Evolutionary conservation across 30 jellyfish, hydroid and myxozoan species (phyloP).

Genomic region (Pseudorhiza aurosa): DNA sequence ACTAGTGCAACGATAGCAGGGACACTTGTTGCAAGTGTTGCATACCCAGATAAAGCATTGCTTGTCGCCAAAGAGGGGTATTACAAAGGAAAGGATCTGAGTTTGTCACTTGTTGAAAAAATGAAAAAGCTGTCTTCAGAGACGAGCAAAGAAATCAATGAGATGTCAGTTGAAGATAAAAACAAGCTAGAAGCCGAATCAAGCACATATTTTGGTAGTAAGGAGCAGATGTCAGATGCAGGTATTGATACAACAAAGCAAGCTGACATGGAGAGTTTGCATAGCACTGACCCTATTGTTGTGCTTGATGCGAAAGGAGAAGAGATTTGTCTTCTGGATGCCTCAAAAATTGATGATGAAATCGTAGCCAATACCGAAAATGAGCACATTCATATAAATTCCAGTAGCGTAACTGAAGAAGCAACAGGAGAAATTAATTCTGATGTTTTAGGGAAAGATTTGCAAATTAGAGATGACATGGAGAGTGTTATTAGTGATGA

Average conservation of each 20-base stretch:
- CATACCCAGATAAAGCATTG: constrained; percentile 49
- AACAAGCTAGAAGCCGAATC: too few species aligned
- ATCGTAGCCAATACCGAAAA: not conserved
- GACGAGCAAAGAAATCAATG: not conserved
- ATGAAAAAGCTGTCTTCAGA: constrained; percentile 17
- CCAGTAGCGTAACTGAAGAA: not conserved
- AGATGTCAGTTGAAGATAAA: not conserved
- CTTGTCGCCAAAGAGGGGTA: constrained; percentile 3
- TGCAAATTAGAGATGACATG: too few species aligned
- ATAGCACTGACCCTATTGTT: not conserved
- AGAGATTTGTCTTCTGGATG: constrained; percentile 18
- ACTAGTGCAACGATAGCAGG: constrained; percentile 45
- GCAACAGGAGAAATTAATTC: not conserved
- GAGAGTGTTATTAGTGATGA: not conserved
- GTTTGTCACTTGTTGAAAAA: constrained; percentile 13
- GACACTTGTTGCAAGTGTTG: constrained; percentile 51
- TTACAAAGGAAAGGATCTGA: constrained; percentile 11
- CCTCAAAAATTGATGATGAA: not conserved
- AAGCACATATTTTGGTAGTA: not conserved
- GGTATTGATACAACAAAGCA: not conserved
- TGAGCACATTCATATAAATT: not conserved
- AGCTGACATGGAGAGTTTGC: not conserved
- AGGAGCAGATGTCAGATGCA: not conserved
- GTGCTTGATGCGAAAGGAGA: constrained; percentile 22
- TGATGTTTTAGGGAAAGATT: not conserved